Evolutionary conservation across 2,797 vertebrate genomes (phyloP), one percentile per base, ranked within the genome.

Genomic region (Danio kyathit): DNA sequence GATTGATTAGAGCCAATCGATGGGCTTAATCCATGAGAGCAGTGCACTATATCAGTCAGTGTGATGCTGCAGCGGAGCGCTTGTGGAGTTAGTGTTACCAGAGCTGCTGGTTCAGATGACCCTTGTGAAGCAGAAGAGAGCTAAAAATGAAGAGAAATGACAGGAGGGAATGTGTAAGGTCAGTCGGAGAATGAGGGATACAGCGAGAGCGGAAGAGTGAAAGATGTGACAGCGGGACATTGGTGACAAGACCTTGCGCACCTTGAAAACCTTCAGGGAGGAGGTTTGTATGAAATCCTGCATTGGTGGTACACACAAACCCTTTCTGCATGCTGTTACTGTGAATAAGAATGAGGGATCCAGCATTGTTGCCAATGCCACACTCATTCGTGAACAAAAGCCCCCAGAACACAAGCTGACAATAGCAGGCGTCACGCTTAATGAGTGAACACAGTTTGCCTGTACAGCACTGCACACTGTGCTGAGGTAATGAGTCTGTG

Each of bases 1-100:
- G 41, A 72, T 66, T 81, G 81, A 84, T 81, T 63, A 49, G 64
- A 84, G 59, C 54, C 19, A 49, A 86, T 85, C 72, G 76, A 76
- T 85, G 44, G 43, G 21, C 65, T 85, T 83, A 74, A 82, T 84
- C 73, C 75, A 67, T 21, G 48, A 74, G 56, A 61, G 49, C 56
- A 46, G 9, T 19, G 14, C 49, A 44, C n/a, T 75, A 57, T 52
- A 79, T 75, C 69, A 67, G 71, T 75, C 59, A 21, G 46, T 29
- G 38, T 13, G 63, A 38, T 63, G 6, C 43, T 52, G 14, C 38
- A 46, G 64, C 40, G 41, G 3, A 54, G 41, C 9, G 12, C 43
- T 12, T 49, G 64, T 51, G 13, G 29, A 72, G 17, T 61, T 61
- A 79, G n/a, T 61, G n/a, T 43, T 79, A 43, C 49, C 44, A 46